Percentiles rank a stretch among this genome's conserved stretches.
These are phyloP conservation scores for Heliconius melpomene DNA, from an alignment of 1,140 invertebrate genomes.

Conservation along the genomic window DNA sequence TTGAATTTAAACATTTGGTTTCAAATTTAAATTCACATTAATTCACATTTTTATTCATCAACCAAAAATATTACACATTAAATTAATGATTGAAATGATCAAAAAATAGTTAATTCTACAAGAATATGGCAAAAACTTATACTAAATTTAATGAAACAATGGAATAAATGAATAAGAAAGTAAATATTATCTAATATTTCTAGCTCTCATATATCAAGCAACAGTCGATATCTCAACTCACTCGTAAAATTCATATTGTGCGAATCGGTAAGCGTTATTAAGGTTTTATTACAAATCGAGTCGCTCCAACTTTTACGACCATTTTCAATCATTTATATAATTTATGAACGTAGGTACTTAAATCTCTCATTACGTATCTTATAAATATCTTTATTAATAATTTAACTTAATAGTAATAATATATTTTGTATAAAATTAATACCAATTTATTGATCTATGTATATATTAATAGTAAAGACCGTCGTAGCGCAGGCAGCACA, in stretches of 20 bases:
- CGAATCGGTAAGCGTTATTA: background rate
- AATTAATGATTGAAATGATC: too few relatives aligned
- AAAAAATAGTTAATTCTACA: too few relatives aligned
- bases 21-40: too few relatives aligned
- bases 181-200: background rate
- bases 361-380: background rate
- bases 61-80: too few relatives aligned
- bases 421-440: background rate
- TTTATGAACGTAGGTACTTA: background rate
- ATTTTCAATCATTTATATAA: background rate
- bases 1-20: too few relatives aligned
- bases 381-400: background rate
- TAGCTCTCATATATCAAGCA: background rate
- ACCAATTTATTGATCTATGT: too few relatives aligned
- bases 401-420: background rate
- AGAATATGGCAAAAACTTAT: too few relatives aligned
- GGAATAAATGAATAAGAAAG: background rate
- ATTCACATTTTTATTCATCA: too few relatives aligned
- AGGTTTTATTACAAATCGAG: constrained; percentile 7
- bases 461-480: too few relatives aligned
- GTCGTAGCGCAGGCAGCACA: too few relatives aligned
- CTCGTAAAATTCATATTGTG: background rate
- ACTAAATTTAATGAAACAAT: background rate
- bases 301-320: background rate
- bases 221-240: background rate